Evolutionary conservation across 2,113 vertebrate species (phyloP).

Genomic region (Murina feae): DNA sequence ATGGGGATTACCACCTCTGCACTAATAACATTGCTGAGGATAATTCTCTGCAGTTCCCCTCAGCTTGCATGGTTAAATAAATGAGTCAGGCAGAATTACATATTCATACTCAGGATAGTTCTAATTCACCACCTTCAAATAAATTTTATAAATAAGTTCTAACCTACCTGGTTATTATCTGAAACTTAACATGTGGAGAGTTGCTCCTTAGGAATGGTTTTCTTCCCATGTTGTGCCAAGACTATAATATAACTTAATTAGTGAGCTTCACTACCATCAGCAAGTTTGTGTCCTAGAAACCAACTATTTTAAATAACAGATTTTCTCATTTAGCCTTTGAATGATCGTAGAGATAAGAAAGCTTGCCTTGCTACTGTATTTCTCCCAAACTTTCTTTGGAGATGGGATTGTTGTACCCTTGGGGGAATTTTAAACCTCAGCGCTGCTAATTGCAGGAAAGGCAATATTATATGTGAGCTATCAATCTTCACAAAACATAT

Average conservation of each 20-base stretch:
- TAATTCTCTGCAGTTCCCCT: not conserved
- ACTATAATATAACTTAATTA: slow-evolving; percentile 45
- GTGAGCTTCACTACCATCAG: slow-evolving; percentile 24
- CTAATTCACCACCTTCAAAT: not conserved
- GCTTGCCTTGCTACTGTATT: not conserved
- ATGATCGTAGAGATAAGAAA: slow-evolving; percentile 43
- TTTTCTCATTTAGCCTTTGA: slow-evolving; percentile 45
- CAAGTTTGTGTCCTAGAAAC: slow-evolving; percentile 27
- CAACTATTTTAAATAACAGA: slow-evolving; percentile 45
- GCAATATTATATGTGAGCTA: slow-evolving; percentile 9
- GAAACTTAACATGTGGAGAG: not conserved
- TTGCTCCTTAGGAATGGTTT: slow-evolving; percentile 20
- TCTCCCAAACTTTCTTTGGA: slow-evolving; percentile 36
- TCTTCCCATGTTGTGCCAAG: not conserved
- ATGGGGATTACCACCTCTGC: not conserved
- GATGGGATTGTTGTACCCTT: not conserved
- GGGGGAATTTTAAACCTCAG: not conserved
- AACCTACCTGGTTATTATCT: slow-evolving; percentile 24
- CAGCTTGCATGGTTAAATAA: not conserved
- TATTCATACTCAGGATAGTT: not conserved
- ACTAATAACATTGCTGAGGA: not conserved
- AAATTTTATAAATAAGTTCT: not conserved
- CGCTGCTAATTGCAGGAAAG: slow-evolving; percentile 42
- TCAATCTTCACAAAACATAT: not conserved
- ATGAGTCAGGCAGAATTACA: not conserved